Base-by-base conservation (phyloP, 2,888 invertebrate genomes). In the Stratiomys singularior region DNA sequence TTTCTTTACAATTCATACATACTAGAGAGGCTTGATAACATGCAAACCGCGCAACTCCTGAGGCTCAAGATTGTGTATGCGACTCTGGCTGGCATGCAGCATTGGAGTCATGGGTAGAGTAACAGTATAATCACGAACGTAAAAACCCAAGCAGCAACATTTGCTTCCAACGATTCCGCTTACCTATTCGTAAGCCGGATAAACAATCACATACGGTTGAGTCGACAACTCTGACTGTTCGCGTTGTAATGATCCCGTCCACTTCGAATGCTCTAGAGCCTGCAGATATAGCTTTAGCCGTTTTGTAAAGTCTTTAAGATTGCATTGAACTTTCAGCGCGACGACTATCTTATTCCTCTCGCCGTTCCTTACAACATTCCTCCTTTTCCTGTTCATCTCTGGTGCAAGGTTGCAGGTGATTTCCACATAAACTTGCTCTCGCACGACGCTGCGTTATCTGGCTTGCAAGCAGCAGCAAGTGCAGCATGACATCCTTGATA, bases 71-170 rank as follows among this genome's bases (percentile, higher is more conserved):
- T 46, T 47, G 25, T 47, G 69, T 11, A 18, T 69, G 23, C 46
- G 69, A 25, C 69, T 37, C n/a, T 66, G 47, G 44, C 27, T 67
- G 9, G 47, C 25, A 69, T 46, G 25, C 69, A 66, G 69, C 69
- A 47, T 47, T 47, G 30, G 25, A 69, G 46, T 44, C 69, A 37
- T 18, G 66, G 13, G 25, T 25, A n/a, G 27, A 25, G 66, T 66
- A 66, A 66, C 66, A 30, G 66, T 66, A 66, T 18, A 64, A 64
- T 30, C 28, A 5, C 25, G n/a, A 11, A 25, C 69, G 69, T 69
- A 69, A 69, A 69, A 69, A 69, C 69, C 69, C 69, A 69, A 46
- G 46, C 30, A 18, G 28, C 28, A 23, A 7, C 60, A 25, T 60
- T 25, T 2, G 60, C 18, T 21, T 52, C 52, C 7, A 37, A 3